These are phyloP conservation scores for Leptonema lineaticorne DNA, from an alignment of 1,140 invertebrate genomes.

Conservation along the genomic window DNA sequence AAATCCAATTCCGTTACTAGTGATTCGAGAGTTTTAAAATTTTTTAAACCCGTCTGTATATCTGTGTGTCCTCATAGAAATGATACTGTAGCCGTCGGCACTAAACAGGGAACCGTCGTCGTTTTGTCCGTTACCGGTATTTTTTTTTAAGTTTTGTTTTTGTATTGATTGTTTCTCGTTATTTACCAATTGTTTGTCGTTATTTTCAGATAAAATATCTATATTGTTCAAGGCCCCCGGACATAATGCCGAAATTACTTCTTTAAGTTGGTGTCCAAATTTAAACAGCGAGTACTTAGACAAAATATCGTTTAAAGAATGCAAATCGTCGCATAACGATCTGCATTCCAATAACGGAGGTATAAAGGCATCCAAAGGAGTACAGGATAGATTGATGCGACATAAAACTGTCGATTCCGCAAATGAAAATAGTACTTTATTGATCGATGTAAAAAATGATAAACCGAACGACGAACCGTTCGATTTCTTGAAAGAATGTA, in stretches of 20 bases:
- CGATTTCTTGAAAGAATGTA: constrained; percentile 42
- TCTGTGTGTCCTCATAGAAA: constrained; percentile 64
- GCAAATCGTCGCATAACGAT: background rate
- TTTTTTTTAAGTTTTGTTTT: background rate
- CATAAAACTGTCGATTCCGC: background rate
- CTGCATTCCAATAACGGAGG: background rate
- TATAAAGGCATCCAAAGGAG: background rate
- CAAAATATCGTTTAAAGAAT: background rate
- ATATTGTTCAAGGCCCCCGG: constrained; percentile 67
- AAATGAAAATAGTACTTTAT: background rate
- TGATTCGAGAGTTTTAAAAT: constrained; percentile 51
- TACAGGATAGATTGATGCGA: background rate
- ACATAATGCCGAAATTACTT: constrained; percentile 70
- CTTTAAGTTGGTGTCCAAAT: constrained; percentile 72
- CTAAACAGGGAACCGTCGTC: constrained; percentile 64
- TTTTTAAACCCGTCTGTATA: constrained; percentile 57
- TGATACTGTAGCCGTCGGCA: constrained; percentile 65
- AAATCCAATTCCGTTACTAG: constrained; percentile 55
- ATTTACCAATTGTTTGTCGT: constrained; percentile 14
- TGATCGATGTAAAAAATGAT: background rate
- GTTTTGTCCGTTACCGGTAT: constrained; percentile 61
- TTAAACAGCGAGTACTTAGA: constrained; percentile 40
- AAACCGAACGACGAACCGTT: constrained; percentile 24
- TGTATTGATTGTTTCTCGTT: background rate
- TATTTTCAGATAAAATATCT: constrained; percentile 56